These are phyloP conservation scores for Macropodus opercularis DNA, from an alignment of 2,797 vertebrate species.

Conservation along the genomic window DNA sequence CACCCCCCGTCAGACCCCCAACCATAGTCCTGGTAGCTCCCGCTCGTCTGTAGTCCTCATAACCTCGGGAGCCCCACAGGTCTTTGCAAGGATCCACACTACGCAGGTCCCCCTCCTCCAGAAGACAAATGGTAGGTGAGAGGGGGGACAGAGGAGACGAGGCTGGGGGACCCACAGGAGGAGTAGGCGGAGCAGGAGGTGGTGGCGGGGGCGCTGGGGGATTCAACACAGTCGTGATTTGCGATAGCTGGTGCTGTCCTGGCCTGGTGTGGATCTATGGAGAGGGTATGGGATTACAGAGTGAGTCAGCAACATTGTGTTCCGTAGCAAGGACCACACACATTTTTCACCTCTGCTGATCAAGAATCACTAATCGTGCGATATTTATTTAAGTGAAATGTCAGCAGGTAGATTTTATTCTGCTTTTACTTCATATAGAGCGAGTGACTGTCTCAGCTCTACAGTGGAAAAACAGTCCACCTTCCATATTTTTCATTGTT, in stretches of 20 bases:
- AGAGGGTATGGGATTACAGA: constrained; percentile 52
- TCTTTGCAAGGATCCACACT: constrained; percentile 85
- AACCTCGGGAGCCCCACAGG: constrained; percentile 88
- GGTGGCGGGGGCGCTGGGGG: constrained; percentile 76
- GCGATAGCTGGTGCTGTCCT: constrained; percentile 78
- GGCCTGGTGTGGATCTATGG: constrained; percentile 81
- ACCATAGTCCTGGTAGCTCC: constrained; percentile 83
- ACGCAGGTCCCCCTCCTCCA: constrained; percentile 86
- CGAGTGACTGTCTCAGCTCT: background rate
- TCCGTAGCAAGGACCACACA: constrained; percentile 27
- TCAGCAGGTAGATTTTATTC: background rate
- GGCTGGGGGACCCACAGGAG: constrained; percentile 70
- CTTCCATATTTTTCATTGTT: background rate
- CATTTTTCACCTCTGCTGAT: constrained; percentile 8
- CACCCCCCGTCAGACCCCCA: constrained; percentile 82
- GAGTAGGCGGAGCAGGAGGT: constrained; percentile 75
- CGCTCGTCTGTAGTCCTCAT: constrained; percentile 89
- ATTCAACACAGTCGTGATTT: constrained; percentile 79
- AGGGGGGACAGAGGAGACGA: constrained; percentile 82
- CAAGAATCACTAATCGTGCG: background rate
- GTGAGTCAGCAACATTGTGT: constrained; percentile 52
- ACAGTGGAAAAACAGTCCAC: background rate
- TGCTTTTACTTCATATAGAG: background rate
- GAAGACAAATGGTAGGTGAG: constrained; percentile 84
- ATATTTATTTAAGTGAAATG: background rate